Conservation (phyloP, 2,888 invertebrate genomes). For the Omphaloscelis lunosa region DNA sequence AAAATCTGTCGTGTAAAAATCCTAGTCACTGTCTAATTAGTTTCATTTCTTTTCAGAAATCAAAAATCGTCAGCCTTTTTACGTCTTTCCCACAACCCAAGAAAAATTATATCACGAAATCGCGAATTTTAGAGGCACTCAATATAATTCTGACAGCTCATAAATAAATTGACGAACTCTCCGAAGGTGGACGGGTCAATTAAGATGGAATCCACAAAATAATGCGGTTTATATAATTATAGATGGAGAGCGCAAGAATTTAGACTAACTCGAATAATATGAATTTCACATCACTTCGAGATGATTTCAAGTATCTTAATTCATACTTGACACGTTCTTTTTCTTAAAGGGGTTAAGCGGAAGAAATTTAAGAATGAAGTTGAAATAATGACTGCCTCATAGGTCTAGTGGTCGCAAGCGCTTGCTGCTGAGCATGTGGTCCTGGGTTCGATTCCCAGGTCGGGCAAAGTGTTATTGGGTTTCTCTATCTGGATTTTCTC, state of each 20-base stretch:
- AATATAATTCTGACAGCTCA: slow-evolving; percentile 27
- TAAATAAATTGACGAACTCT: slow-evolving; percentile 53
- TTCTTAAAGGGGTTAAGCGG: not conserved
- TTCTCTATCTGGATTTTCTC: not conserved
- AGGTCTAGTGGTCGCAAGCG: not conserved
- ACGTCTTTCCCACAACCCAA: not conserved
- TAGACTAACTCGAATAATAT: slow-evolving; percentile 7
- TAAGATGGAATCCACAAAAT: slow-evolving; percentile 51
- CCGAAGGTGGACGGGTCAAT: slow-evolving; percentile 54
- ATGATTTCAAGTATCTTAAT: not conserved
- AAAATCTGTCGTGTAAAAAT: not conserved
- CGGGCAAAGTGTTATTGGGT: not conserved
- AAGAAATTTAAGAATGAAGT: not conserved
- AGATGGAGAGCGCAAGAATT: slow-evolving; percentile 26
- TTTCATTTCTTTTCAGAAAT: not conserved
- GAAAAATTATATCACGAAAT: not conserved
- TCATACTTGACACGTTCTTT: not conserved
- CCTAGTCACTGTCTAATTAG: not conserved
- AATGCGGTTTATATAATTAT: slow-evolving; percentile 21
- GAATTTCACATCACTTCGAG: not conserved
- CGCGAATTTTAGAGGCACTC: slow-evolving; percentile 20
- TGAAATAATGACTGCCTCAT: not conserved
- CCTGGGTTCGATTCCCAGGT: not conserved
- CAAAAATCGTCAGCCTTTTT: not conserved
- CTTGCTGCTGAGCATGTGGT: not conserved